Conservation (phyloP, 2,888 invertebrate genomes). For the Copidosoma aretas region DNA sequence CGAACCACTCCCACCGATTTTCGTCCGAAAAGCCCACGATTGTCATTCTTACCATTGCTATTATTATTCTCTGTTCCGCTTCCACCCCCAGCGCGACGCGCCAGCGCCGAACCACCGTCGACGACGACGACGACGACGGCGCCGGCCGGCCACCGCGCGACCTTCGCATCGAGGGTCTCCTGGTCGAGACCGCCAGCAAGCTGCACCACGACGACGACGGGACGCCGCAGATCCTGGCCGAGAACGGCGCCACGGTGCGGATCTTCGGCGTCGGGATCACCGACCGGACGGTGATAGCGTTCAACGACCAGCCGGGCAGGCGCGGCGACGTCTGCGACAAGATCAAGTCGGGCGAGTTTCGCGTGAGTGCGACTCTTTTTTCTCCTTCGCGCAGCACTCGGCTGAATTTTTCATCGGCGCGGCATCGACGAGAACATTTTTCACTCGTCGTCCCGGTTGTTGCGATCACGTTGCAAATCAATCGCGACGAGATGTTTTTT, state of each 20-base stretch:
- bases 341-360: constrained; percentile 64
- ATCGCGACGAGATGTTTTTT: too few relatives aligned
- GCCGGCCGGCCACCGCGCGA: background rate
- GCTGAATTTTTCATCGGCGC: too few relatives aligned
- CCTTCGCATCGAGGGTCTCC: constrained; percentile 30
- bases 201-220: constrained; percentile 64
- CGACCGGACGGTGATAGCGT: constrained; percentile 71
- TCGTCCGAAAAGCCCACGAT: too few relatives aligned
- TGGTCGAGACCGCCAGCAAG: constrained; percentile 31
- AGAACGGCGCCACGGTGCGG: constrained; percentile 69
- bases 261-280: constrained; percentile 78
- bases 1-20: too few relatives aligned
- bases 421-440: too few relatives aligned
- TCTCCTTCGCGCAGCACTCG: too few relatives aligned
- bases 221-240: constrained; percentile 73
- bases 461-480: too few relatives aligned
- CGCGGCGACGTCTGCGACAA: constrained; percentile 71
- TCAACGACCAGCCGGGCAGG: constrained; percentile 69
- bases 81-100: background rate
- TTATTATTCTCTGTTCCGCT: background rate
- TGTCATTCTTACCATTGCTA: too few relatives aligned
- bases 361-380: constrained; percentile 59
- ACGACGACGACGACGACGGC: background rate
- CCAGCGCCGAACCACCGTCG: background rate
- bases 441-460: too few relatives aligned